Evolutionary conservation across 30 jellyfish, hydroid and myxozoan species (phyloP).

Genomic region (Mastigias papua): DNA sequence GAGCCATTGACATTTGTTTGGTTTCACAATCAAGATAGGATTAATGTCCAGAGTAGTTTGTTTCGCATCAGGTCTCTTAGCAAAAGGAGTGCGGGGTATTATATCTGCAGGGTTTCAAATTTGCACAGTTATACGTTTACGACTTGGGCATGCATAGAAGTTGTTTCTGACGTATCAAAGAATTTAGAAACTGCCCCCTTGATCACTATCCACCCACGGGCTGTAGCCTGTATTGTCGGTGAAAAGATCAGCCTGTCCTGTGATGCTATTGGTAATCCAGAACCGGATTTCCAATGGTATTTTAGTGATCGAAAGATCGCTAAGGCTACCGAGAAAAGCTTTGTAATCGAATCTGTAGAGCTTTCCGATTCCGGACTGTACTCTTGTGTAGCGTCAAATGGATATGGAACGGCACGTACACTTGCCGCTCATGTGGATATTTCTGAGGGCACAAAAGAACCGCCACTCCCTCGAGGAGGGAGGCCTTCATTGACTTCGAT

Average conservation of each 20-base stretch:
- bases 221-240: slow-evolving; percentile 57
- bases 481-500: slow-evolving; percentile 22
- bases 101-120: slow-evolving; percentile 83
- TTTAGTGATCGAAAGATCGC: slow-evolving; percentile 40
- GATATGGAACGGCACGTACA: slow-evolving; percentile 73
- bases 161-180: slow-evolving; percentile 11
- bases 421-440: slow-evolving; percentile 60
- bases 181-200: slow-evolving; percentile 63
- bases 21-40: slow-evolving; percentile 58
- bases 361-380: slow-evolving; percentile 69
- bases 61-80: slow-evolving; percentile 38
- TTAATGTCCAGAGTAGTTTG: slow-evolving; percentile 22
- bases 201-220: slow-evolving; percentile 84
- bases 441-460: slow-evolving; percentile 23
- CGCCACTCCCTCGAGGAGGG: slow-evolving; percentile 28
- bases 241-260: slow-evolving; percentile 61
- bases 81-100: slow-evolving; percentile 62
- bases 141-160: slow-evolving; percentile 81
- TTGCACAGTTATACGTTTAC: slow-evolving; percentile 53
- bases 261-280: slow-evolving; percentile 97
- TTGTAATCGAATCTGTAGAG: slow-evolving; percentile 31
- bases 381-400: slow-evolving; percentile 73
- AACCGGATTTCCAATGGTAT: slow-evolving; percentile 87
- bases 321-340: slow-evolving; percentile 65
- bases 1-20: slow-evolving; percentile 76